phyloP scores from a whole-genome alignment of 2,797 vertebrate genomes.

The Carcharodon carcharias region DNA sequence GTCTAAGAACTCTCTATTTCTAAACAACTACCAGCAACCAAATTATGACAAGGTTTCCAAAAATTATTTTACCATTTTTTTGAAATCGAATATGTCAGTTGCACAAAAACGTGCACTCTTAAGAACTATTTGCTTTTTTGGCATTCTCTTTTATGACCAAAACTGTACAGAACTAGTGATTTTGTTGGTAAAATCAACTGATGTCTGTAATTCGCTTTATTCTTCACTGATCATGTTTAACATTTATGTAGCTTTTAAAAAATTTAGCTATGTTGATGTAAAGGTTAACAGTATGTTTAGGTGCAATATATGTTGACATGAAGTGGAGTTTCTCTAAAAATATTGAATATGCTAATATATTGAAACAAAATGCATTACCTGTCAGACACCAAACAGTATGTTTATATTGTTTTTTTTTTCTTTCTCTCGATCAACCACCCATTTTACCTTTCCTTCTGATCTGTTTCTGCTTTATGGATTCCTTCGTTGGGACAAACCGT shows the following conservation, averaged over 20 bases:
- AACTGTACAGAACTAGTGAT: not conserved
- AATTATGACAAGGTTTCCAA: not conserved
- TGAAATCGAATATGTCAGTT: not conserved
- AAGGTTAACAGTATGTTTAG: not conserved
- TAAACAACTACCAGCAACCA: constrained; percentile 28
- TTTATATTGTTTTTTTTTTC: constrained; percentile 45
- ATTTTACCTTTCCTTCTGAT: constrained; percentile 44
- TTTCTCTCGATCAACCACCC: constrained; percentile 42
- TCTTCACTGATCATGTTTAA: not conserved
- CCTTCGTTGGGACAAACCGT: constrained; percentile 54
- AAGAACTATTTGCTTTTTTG: not conserved
- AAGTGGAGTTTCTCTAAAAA: constrained; percentile 22
- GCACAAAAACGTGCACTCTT: not conserved
- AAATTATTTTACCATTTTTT: not conserved
- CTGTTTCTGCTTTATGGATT: constrained; percentile 50
- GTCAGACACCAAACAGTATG: constrained; percentile 46
- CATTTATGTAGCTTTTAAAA: not conserved
- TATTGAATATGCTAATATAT: constrained; percentile 16
- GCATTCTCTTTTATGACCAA: not conserved
- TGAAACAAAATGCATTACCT: constrained; percentile 20
- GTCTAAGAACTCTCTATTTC: not conserved
- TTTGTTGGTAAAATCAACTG: not conserved
- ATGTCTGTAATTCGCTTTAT: not conserved
- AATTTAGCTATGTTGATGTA: not conserved
- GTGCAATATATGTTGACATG: not conserved